Evolutionary conservation across 2,113 vertebrate species (phyloP).

Genomic region (Psilopogon haemacephalus): DNA sequence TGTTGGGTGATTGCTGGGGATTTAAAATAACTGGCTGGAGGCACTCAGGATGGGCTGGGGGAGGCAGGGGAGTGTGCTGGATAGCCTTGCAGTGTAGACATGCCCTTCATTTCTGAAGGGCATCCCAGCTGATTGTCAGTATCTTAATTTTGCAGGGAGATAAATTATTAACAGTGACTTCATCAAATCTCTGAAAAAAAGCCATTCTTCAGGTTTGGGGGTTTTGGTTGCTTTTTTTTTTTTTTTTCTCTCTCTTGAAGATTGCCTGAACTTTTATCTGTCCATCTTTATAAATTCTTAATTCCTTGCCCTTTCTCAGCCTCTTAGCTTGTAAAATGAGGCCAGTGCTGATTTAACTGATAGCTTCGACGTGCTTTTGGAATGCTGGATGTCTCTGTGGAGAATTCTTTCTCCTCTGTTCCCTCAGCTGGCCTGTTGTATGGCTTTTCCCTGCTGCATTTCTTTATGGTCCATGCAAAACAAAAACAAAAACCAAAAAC

Average conservation of each 20-base stretch:
- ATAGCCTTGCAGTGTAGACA: not conserved
- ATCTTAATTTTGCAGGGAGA: constrained; percentile 50
- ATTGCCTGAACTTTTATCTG: constrained; percentile 49
- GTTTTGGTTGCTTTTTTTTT: not conserved
- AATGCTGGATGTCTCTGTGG: constrained; percentile 3
- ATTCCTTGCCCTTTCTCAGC: constrained; percentile 65
- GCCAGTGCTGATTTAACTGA: constrained; percentile 35
- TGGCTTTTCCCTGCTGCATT: not conserved
- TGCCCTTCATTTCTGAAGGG: constrained; percentile 39
- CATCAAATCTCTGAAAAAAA: constrained; percentile 29
- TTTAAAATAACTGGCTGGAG: not conserved
- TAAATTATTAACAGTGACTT: constrained; percentile 63
- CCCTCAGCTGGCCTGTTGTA: not conserved
- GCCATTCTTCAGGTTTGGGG: not conserved
- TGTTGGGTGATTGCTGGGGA: not conserved
- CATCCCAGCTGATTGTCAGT: not conserved
- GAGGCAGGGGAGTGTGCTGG: not conserved
- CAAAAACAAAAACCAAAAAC: not conserved
- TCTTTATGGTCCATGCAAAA: not conserved
- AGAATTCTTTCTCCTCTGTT: not conserved
- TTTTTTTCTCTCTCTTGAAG: constrained; percentile 14
- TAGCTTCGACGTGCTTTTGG: not conserved
- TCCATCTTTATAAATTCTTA: constrained; percentile 61
- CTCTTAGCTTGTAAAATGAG: constrained; percentile 58
- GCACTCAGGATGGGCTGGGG: not conserved